Percentiles rank a stretch among this genome's conserved stretches.
These are phyloP conservation scores for Microchirus variegatus DNA, from an alignment of 2,797 vertebrate species.

Conservation along the genomic window DNA sequence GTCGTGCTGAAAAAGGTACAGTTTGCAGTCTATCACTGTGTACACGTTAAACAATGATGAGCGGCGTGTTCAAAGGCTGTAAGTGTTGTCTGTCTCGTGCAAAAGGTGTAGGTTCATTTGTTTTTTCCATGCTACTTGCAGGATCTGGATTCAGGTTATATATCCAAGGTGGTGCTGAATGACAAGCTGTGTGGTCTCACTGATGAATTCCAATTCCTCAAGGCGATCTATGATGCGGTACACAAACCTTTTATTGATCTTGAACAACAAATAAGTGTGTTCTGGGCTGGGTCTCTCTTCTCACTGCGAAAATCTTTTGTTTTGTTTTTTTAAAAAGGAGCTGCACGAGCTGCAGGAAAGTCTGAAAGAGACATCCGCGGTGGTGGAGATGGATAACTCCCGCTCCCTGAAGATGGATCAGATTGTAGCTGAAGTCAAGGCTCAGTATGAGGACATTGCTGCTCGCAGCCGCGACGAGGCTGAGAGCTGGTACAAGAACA, in stretches of 20 bases:
- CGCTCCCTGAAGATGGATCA: conserved; percentile 78
- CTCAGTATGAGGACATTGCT: conserved; percentile 78
- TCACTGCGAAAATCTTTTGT: not conserved
- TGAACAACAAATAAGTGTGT: not conserved
- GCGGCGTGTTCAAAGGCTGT: not conserved
- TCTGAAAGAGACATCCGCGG: conserved; percentile 75
- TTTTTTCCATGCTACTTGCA: conserved; percentile 45
- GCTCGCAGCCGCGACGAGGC: conserved; percentile 81
- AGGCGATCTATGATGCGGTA: conserved; percentile 82
- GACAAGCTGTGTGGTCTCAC: conserved; percentile 61
- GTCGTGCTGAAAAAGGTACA: conserved; percentile 89
- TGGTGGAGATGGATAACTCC: conserved; percentile 86
- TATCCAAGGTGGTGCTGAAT: conserved; percentile 79
- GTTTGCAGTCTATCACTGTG: not conserved
- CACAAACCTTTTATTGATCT: not conserved
- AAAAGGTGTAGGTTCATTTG: no score
- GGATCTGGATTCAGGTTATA: conserved; percentile 83
- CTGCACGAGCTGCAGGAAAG: conserved; percentile 82
- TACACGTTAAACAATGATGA: not conserved
- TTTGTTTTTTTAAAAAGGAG: conserved; percentile 78
- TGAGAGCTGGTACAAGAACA: conserved; percentile 86
- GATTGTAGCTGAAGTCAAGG: conserved; percentile 75
- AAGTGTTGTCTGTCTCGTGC: no score
- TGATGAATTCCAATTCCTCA: conserved; percentile 82
- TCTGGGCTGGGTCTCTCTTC: conserved; percentile 2